Evolutionary conservation across 1,140 invertebrate species (phyloP).

Genomic region (Hyles vespertilio): DNA sequence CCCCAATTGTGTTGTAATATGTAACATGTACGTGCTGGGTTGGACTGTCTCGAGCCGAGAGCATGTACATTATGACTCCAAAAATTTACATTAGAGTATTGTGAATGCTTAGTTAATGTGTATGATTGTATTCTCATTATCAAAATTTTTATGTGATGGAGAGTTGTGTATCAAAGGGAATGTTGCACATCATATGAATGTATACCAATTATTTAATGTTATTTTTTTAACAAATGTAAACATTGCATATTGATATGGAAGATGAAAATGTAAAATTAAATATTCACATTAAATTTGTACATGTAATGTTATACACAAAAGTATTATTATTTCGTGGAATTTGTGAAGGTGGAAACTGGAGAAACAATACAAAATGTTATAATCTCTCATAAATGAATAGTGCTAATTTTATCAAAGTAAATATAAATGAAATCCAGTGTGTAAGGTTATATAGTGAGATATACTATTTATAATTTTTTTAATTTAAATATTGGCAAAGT

Average conservation of each 20-base stretch:
- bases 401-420: slow-evolving; percentile 3
- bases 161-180: slow-evolving; percentile 42
- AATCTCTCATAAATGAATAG: not conserved
- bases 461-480: slow-evolving; percentile 41
- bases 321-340: slow-evolving; percentile 6
- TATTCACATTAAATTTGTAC: slow-evolving; percentile 3
- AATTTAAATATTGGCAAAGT: slow-evolving; percentile 41
- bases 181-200: slow-evolving; percentile 38
- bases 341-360: not conserved
- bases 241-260: slow-evolving; percentile 17
- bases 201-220: slow-evolving; percentile 54
- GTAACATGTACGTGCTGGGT: slow-evolving; percentile 35
- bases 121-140: slow-evolving; percentile 52
- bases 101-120: slow-evolving; percentile 62
- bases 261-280: slow-evolving; percentile 1
- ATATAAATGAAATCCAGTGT: slow-evolving; percentile 29
- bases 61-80: slow-evolving; percentile 57
- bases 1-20: not conserved
- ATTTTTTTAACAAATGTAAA: slow-evolving; percentile 39
- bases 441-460: slow-evolving; percentile 33
- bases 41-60: slow-evolving; percentile 44
- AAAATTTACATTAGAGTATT: slow-evolving; percentile 63
- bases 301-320: slow-evolving; percentile 6
- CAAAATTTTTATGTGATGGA: slow-evolving; percentile 53
- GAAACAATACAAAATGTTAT: slow-evolving; percentile 2